Conservation (phyloP, 1,140 invertebrate species). For the Lamellibrachia luymesi region DNA sequence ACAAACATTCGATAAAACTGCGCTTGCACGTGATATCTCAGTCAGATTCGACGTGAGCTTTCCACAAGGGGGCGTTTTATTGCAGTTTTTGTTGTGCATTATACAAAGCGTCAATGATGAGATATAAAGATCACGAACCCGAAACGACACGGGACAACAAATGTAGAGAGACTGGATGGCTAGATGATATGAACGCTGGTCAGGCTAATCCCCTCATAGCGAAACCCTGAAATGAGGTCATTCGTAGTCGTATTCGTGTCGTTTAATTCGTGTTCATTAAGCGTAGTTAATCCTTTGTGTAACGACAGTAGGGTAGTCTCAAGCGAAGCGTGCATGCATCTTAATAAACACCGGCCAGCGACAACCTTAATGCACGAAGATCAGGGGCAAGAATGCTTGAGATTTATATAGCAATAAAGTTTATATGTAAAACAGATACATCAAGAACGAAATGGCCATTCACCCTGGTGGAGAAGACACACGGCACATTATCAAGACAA, state of each 20-base stretch:
- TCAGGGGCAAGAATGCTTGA: background rate
- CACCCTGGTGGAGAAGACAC: too few relatives aligned
- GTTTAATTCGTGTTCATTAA: background rate
- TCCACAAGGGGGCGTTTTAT: background rate
- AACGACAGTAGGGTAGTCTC: background rate
- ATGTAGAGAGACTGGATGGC: background rate
- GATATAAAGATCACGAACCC: background rate
- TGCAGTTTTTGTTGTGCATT: background rate
- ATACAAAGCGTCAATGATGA: background rate
- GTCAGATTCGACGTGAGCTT: background rate
- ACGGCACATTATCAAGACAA: too few relatives aligned
- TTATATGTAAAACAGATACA: background rate
- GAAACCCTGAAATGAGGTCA: background rate
- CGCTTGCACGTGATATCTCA: background rate
- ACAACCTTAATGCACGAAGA: background rate
- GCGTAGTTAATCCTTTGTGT: background rate
- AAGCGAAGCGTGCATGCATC: background rate
- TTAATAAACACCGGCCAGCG: background rate
- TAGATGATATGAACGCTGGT: background rate
- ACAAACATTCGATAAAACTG: background rate
- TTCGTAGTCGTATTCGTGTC: background rate
- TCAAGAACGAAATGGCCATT: too few relatives aligned
- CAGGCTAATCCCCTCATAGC: background rate
- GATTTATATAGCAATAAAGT: background rate
- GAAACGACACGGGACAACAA: background rate